phyloP scores from a whole-genome alignment of 2,113 vertebrate species.

The Heterotilapia buettikoferi region DNA sequence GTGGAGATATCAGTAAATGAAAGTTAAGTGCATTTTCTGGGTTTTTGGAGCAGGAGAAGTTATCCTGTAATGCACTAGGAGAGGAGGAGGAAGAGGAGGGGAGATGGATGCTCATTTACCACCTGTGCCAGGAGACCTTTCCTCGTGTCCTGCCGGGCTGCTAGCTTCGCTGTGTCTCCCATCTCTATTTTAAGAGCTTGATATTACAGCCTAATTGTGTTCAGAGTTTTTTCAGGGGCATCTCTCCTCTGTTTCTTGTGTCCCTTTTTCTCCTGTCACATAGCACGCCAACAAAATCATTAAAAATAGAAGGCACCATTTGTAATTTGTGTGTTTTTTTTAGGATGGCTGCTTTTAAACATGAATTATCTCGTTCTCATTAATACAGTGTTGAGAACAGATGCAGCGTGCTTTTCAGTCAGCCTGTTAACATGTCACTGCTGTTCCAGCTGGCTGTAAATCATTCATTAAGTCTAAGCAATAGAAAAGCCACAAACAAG shows the following conservation, averaged over 20 bases:
- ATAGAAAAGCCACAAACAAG: slow-evolving; percentile 25
- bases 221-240: slow-evolving; percentile 4
- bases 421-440: neutral
- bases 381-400: neutral
- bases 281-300: neutral
- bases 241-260: neutral
- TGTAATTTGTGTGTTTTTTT: neutral
- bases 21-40: slow-evolving; percentile 64
- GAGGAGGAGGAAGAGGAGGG: neutral
- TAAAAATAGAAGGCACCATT: neutral
- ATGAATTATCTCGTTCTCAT: neutral
- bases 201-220: slow-evolving; percentile 51
- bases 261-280: neutral
- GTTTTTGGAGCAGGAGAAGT: slow-evolving; percentile 59
- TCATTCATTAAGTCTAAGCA: slow-evolving; percentile 52
- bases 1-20: slow-evolving; percentile 53
- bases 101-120: slow-evolving; percentile 37
- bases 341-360: neutral
- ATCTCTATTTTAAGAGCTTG: slow-evolving; percentile 52
- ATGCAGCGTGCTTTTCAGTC: neutral
- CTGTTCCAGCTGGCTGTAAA: slow-evolving; percentile 27
- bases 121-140: slow-evolving; percentile 38
- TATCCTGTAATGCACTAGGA: slow-evolving; percentile 21
- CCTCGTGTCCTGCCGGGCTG: slow-evolving; percentile 28
- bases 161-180: slow-evolving; percentile 12